These are phyloP conservation scores for Potamarius usumacintae DNA, from an alignment of 2,113 vertebrate genomes.

Conservation along the genomic window DNA sequence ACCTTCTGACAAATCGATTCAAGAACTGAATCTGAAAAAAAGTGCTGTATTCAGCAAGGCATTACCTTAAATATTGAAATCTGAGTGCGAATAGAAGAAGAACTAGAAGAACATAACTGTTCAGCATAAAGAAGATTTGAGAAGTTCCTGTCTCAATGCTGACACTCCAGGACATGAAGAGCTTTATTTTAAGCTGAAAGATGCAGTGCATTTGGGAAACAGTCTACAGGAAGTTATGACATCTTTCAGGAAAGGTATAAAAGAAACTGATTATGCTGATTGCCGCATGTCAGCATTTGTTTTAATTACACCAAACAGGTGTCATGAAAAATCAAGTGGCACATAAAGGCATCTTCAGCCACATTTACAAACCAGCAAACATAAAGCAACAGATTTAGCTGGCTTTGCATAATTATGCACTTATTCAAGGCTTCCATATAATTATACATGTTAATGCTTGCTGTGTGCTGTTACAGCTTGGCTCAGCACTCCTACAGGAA, in stretches of 20 bases:
- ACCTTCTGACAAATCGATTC: not conserved
- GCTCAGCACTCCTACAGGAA: slow-evolving; percentile 34
- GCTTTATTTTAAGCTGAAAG: slow-evolving; percentile 29
- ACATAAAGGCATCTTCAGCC: slow-evolving; percentile 71
- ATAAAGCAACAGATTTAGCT: slow-evolving; percentile 70
- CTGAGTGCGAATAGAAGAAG: not conserved
- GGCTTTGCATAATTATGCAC: slow-evolving; percentile 73
- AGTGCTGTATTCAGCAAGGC: slow-evolving; percentile 26
- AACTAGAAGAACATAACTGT: slow-evolving; percentile 14
- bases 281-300: slow-evolving; percentile 70
- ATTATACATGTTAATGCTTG: slow-evolving; percentile 70
- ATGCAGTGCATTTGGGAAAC: slow-evolving; percentile 27
- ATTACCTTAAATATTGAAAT: slow-evolving; percentile 3
- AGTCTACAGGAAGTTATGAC: slow-evolving; percentile 33
- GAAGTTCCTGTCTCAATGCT: not conserved
- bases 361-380: slow-evolving; percentile 76
- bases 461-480: slow-evolving; percentile 58
- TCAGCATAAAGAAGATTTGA: not conserved
- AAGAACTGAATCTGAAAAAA: not conserved
- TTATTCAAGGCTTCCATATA: slow-evolving; percentile 74
- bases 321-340: slow-evolving; percentile 62
- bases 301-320: slow-evolving; percentile 75
- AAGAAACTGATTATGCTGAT: slow-evolving; percentile 59
- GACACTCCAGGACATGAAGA: not conserved
- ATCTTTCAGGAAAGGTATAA: slow-evolving; percentile 47